Conservation (phyloP, 2,888 invertebrate genomes). For the Hetaerina titia region DNA sequence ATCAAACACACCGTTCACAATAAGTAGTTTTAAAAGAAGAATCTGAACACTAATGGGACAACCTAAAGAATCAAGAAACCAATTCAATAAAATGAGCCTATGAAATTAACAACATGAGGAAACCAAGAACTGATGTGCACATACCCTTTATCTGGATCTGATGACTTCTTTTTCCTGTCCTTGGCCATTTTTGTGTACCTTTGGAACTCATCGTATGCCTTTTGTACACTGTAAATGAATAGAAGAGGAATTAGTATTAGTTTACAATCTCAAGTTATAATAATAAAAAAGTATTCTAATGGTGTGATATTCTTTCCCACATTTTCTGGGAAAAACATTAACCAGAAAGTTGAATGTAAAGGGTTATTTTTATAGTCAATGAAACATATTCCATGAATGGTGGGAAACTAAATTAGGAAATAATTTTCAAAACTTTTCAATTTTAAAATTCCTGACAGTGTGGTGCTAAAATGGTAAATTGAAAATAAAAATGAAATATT, state of each 20-base stretch:
- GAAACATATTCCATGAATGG: too few relatives aligned
- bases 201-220: conserved; percentile 82
- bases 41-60: neutral
- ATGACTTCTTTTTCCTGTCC: conserved; percentile 84
- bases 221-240: conserved; percentile 79
- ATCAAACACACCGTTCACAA: neutral
- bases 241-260: neutral
- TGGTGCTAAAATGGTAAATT: too few relatives aligned
- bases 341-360: too few relatives aligned
- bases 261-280: too few relatives aligned
- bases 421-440: too few relatives aligned
- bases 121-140: conserved; percentile 71
- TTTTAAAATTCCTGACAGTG: too few relatives aligned
- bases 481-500: too few relatives aligned
- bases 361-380: too few relatives aligned
- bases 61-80: neutral
- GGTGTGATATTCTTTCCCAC: too few relatives aligned
- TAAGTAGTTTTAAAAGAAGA: neutral
- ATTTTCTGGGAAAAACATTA: too few relatives aligned
- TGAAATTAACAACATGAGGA: neutral
- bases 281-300: too few relatives aligned
- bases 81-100: neutral
- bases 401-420: too few relatives aligned
- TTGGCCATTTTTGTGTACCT: conserved; percentile 81
- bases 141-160: conserved; percentile 80